Conservation (phyloP, 1,140 invertebrate species). For the Dermatophagoides farinae region DNA sequence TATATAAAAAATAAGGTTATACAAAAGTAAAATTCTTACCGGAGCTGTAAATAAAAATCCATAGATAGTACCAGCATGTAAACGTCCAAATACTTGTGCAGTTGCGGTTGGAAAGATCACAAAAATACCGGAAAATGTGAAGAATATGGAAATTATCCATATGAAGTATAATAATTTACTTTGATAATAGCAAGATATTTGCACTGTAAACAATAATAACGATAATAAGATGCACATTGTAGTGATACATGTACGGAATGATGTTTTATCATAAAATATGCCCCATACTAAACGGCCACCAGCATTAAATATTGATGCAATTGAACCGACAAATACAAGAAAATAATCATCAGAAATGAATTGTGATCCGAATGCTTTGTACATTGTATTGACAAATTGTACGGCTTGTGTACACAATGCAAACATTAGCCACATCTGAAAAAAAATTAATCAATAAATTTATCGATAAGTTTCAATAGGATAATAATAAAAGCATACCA, state of each 20-base stretch:
- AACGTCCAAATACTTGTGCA: conserved; percentile 21
- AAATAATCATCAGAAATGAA: conserved; percentile 28
- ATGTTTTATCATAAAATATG: conserved; percentile 25
- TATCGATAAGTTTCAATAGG: conserved; percentile 4
- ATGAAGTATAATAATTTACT: conserved; percentile 17
- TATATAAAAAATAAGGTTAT: background rate
- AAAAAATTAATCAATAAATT: conserved; percentile 8
- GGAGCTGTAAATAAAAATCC: conserved; percentile 22
- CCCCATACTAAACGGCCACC: conserved; percentile 30
- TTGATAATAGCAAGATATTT: background rate
- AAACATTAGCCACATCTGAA: conserved; percentile 25
- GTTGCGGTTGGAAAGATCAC: conserved; percentile 22
- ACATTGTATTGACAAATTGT: conserved; percentile 28
- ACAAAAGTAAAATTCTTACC: conserved; percentile 12
- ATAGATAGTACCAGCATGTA: conserved; percentile 21
- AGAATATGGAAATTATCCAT: conserved; percentile 23
- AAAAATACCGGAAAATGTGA: conserved; percentile 23
- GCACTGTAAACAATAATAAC: conserved; percentile 12
- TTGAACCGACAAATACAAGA: conserved; percentile 28
- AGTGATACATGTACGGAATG: conserved; percentile 23
- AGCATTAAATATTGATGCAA: conserved; percentile 31
- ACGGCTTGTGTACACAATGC: conserved; percentile 26
- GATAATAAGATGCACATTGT: background rate
- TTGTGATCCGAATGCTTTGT: conserved; percentile 23
- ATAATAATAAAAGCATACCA: background rate